Evolutionary conservation across 2,113 vertebrate genomes (phyloP).

Genomic region (Strix aluco): DNA sequence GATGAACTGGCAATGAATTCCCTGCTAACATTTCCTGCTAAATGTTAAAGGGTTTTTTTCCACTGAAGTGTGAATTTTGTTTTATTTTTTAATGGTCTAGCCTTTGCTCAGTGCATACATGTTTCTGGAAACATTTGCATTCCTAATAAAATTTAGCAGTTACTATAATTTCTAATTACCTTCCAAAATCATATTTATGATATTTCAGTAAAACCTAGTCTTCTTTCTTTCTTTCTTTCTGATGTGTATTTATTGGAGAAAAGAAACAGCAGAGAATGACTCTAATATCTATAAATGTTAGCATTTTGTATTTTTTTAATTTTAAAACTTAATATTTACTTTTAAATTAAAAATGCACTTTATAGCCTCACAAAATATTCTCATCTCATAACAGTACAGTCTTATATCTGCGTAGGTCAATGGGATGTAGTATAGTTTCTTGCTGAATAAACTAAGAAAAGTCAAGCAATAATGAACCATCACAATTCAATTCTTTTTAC

Average conservation of each 20-base stretch:
- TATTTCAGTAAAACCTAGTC: not conserved
- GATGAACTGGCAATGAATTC: slow-evolving; percentile 37
- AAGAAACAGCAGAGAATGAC: not conserved
- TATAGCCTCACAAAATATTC: not conserved
- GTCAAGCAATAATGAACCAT: not conserved
- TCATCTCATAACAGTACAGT: not conserved
- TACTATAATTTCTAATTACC: not conserved
- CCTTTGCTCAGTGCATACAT: not conserved
- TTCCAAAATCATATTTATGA: not conserved
- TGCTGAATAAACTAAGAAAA: not conserved
- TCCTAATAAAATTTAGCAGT: slow-evolving; percentile 41
- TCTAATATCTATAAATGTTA: not conserved
- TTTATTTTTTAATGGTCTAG: slow-evolving; percentile 26
- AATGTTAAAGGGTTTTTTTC: slow-evolving; percentile 26
- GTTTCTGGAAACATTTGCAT: slow-evolving; percentile 29
- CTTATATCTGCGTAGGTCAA: not conserved
- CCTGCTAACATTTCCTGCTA: slow-evolving; percentile 38
- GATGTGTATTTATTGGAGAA: not conserved
- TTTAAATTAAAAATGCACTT: not conserved
- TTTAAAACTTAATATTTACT: not conserved
- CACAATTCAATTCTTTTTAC: not conserved
- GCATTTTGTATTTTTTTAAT: not conserved
- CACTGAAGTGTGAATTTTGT: slow-evolving; percentile 23
- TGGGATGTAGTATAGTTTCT: not conserved
- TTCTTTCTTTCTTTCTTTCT: not conserved